Percentiles rank a stretch among this genome's conserved stretches.
Conservation (phyloP, 2,888 invertebrate species). For the Agriopis aurantiaria region DNA sequence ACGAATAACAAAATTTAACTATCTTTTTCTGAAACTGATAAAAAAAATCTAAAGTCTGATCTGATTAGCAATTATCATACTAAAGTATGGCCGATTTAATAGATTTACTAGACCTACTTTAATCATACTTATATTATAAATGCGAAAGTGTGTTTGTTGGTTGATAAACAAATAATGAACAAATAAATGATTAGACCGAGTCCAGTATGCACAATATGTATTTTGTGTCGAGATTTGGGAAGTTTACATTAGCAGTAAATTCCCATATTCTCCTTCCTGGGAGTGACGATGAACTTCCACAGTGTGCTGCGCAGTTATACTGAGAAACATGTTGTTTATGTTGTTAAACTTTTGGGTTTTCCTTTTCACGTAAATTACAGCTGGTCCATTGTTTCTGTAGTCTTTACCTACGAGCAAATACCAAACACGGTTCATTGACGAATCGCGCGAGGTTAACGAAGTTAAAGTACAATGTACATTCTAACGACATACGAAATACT, state of each 20-base stretch:
- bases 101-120: too few relatives aligned
- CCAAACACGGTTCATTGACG: slow-evolving; percentile 27
- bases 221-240: not conserved
- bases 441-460: slow-evolving; percentile 11
- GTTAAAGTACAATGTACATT: slow-evolving; percentile 10
- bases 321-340: slow-evolving; percentile 30
- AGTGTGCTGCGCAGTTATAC: slow-evolving; percentile 14
- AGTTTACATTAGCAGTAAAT: slow-evolving; percentile 10
- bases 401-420: slow-evolving; percentile 5
- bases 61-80: too few relatives aligned
- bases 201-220: too few relatives aligned
- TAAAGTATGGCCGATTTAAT: too few relatives aligned
- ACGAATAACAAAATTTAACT: too few relatives aligned
- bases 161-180: too few relatives aligned
- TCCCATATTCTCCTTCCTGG: not conserved
- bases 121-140: too few relatives aligned
- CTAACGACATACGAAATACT: slow-evolving; percentile 1
- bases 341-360: slow-evolving; percentile 29
- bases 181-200: too few relatives aligned
- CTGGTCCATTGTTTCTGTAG: slow-evolving; percentile 21
- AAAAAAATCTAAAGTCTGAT: too few relatives aligned
- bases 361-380: slow-evolving; percentile 20
- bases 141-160: too few relatives aligned
- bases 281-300: not conserved
- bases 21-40: too few relatives aligned